These are phyloP conservation scores for Phyto melanocephala DNA, from an alignment of 2,888 invertebrate genomes.

Conservation along the genomic window DNA sequence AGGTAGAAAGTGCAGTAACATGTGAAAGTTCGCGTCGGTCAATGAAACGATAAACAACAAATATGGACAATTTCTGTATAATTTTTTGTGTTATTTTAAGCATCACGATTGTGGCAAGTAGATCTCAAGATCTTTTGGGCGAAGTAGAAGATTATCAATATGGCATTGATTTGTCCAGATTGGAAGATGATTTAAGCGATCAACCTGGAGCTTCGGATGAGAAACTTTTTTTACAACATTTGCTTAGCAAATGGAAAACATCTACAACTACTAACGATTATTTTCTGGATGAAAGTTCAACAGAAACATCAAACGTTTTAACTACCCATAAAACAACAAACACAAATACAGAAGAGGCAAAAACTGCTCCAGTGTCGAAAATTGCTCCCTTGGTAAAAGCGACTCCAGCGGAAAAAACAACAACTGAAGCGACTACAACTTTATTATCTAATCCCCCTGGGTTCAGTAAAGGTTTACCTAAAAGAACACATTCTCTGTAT, in stretches of 20 bases:
- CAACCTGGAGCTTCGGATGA: neutral
- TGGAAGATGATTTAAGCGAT: neutral
- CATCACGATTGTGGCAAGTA: neutral
- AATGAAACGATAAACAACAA: slow-evolving; percentile 22
- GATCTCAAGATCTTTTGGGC: neutral
- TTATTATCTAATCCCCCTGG: neutral
- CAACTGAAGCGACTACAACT: neutral
- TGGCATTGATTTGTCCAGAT: neutral
- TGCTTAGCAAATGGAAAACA: slow-evolving; percentile 10
- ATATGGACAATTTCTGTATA: slow-evolving; percentile 8
- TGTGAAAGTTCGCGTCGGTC: slow-evolving; percentile 23
- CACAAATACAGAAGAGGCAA: neutral
- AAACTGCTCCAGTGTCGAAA: neutral
- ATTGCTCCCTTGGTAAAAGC: no score
- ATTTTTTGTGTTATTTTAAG: slow-evolving; percentile 8
- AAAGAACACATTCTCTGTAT: neutral
- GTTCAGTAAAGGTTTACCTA: neutral
- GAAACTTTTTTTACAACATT: slow-evolving; percentile 15
- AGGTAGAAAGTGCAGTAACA: neutral
- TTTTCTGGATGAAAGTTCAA: neutral
- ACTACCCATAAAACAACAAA: neutral
- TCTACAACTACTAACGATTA: neutral
- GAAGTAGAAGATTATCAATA: neutral
- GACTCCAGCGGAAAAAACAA: neutral
- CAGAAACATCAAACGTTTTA: neutral